These are phyloP conservation scores for Rhinogobius similis DNA, from an alignment of 2,113 vertebrate species.

Conservation along the genomic window DNA sequence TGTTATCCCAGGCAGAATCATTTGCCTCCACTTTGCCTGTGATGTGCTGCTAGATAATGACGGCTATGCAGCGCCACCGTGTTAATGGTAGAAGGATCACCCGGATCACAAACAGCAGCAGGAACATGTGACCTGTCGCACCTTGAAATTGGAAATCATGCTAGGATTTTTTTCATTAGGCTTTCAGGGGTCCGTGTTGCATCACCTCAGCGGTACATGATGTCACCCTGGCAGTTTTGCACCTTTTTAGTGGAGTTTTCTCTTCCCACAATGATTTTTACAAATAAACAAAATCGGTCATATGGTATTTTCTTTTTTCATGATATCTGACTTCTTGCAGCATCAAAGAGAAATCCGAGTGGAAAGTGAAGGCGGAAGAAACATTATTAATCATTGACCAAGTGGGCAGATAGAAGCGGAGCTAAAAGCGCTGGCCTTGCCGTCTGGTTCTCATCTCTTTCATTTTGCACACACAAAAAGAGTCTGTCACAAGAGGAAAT, in stretches of 20 bases:
- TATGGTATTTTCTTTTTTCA: constrained; percentile 15
- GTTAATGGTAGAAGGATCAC: constrained; percentile 53
- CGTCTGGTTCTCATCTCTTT: constrained; percentile 56
- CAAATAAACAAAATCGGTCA: neutral
- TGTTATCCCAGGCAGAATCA: constrained; percentile 74
- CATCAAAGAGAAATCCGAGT: constrained; percentile 32
- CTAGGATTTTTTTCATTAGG: constrained; percentile 2
- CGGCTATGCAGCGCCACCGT: constrained; percentile 42
- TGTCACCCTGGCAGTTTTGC: constrained; percentile 13
- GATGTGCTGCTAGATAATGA: constrained; percentile 67
- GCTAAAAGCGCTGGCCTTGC: constrained; percentile 58
- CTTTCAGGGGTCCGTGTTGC: constrained; percentile 15
- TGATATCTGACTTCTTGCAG: constrained; percentile 13
- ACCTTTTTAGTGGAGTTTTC: neutral
- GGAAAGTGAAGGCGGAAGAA: constrained; percentile 38
- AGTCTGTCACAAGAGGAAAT: constrained; percentile 41
- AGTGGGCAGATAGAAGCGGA: constrained; percentile 54
- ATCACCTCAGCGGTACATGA: constrained; percentile 29
- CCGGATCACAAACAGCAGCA: constrained; percentile 30
- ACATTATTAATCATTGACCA: constrained; percentile 67
- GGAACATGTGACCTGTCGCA: constrained; percentile 40
- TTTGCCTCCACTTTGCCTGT: constrained; percentile 70
- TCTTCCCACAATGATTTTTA: neutral
- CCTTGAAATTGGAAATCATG: constrained; percentile 55
- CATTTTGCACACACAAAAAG: constrained; percentile 56